Evolutionary conservation across 2,888 invertebrate species (phyloP).

Genomic region (Hypena proboscidalis): DNA sequence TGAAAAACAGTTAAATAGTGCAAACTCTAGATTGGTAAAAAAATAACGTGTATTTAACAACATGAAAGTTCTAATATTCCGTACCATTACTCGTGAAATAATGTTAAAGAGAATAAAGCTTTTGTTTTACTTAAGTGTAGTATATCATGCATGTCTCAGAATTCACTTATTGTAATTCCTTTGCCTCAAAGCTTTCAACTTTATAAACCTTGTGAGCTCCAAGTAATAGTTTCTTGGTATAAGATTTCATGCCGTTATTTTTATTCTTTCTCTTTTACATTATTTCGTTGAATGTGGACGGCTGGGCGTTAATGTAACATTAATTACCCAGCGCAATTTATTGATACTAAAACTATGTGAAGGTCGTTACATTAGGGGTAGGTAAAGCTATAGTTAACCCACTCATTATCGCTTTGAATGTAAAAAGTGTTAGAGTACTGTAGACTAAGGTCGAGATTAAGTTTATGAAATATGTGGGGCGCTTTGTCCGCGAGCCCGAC

Average conservation of each 20-base stretch:
- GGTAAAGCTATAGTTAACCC: slow-evolving; percentile 33
- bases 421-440: slow-evolving; percentile 66
- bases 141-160: neutral
- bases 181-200: no score
- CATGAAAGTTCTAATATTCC: no score
- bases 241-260: neutral
- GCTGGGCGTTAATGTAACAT: slow-evolving; percentile 20
- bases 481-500: slow-evolving; percentile 75
- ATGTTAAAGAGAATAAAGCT: neutral
- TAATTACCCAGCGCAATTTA: slow-evolving; percentile 30
- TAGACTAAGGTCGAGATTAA: slow-evolving; percentile 76
- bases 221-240: neutral
- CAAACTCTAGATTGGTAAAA: no score
- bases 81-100: neutral
- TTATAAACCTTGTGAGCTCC: no score
- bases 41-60: no score
- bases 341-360: slow-evolving; percentile 40
- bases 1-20: no score
- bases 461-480: slow-evolving; percentile 75
- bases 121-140: neutral
- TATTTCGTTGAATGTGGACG: slow-evolving; percentile 18
- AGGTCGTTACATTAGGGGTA: slow-evolving; percentile 31
- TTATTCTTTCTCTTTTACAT: neutral
- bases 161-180: slow-evolving; percentile 3
- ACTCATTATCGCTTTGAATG: slow-evolving; percentile 48